Evolutionary conservation across 2,888 invertebrate species (phyloP).

Genomic region (Graphium colonna): DNA sequence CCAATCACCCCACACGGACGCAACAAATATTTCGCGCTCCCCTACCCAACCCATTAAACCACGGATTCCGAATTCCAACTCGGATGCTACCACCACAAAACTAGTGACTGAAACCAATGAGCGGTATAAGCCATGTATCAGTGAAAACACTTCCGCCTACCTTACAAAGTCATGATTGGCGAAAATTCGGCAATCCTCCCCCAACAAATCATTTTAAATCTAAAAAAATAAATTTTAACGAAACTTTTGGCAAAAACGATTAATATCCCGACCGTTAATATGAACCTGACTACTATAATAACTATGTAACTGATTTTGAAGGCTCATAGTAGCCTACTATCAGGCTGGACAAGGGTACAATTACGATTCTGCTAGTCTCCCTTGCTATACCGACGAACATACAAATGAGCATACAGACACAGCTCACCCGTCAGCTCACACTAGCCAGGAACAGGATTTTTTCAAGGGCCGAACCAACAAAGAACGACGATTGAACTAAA

Average conservation of each 20-base stretch:
- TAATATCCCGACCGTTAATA: neutral
- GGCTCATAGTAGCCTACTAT: too few relatives aligned
- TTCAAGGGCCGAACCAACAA: neutral
- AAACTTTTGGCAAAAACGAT: neutral
- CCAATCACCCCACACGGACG: too few relatives aligned
- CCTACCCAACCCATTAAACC: neutral
- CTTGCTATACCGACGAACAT: neutral
- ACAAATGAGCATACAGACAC: neutral
- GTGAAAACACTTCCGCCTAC: neutral
- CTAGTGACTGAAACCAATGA: neutral
- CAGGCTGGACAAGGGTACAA: neutral
- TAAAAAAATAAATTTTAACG: neutral
- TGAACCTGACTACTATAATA: neutral
- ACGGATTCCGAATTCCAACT: neutral
- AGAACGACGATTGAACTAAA: neutral
- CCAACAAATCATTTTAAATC: neutral
- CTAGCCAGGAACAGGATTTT: neutral
- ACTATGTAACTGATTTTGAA: too few relatives aligned
- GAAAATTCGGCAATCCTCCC: neutral
- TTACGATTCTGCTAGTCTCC: neutral
- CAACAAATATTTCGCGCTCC: neutral
- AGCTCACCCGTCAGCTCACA: too few relatives aligned
- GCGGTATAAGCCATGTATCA: neutral
- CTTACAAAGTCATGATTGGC: too few relatives aligned
- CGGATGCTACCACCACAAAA: neutral